These are phyloP conservation scores for Drosophila athabasca DNA, from an alignment of 1,140 invertebrate genomes.

Conservation along the genomic window DNA sequence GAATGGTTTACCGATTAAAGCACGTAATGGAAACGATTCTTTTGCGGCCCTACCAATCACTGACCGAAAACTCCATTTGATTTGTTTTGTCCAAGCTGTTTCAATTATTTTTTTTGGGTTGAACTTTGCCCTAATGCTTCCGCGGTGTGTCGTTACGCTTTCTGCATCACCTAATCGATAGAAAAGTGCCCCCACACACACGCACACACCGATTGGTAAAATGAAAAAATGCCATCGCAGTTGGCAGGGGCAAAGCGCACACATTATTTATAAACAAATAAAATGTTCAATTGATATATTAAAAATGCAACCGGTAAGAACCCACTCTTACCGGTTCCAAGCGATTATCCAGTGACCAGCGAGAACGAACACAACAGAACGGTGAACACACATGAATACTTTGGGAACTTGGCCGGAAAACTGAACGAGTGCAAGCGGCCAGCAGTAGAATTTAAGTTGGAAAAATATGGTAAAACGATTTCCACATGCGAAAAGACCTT, in stretches of 20 bases:
- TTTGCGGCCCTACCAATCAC: too few relatives aligned
- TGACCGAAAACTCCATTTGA: constrained; percentile 15
- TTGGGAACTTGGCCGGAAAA: constrained; percentile 51
- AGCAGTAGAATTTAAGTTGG: constrained; percentile 31
- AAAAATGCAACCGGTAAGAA: constrained; percentile 50
- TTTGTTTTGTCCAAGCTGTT: constrained; percentile 5
- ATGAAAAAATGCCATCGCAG: constrained; percentile 23
- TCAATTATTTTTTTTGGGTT: constrained; percentile 7
- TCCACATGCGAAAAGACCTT: constrained; percentile 16
- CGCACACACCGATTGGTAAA: constrained; percentile 6
- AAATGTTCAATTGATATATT: constrained; percentile 60
- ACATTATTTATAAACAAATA: constrained; percentile 63
- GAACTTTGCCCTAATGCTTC: constrained; percentile 34
- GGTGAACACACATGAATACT: constrained; percentile 1
- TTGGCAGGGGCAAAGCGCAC: constrained; percentile 7
- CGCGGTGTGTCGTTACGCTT: constrained; percentile 23
- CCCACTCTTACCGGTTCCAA: constrained; percentile 52
- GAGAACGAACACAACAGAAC: background rate
- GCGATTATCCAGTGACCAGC: constrained; percentile 30
- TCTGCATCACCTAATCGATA: constrained; percentile 43
- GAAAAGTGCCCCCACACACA: constrained; percentile 2
- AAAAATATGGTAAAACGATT: constrained; percentile 40
- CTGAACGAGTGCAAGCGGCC: constrained; percentile 34
- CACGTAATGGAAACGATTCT: too few relatives aligned
- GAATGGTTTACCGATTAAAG: too few relatives aligned